These are phyloP conservation scores for Lordiphosa andalusiaca DNA, from an alignment of 2,888 invertebrate genomes.

Conservation along the genomic window DNA sequence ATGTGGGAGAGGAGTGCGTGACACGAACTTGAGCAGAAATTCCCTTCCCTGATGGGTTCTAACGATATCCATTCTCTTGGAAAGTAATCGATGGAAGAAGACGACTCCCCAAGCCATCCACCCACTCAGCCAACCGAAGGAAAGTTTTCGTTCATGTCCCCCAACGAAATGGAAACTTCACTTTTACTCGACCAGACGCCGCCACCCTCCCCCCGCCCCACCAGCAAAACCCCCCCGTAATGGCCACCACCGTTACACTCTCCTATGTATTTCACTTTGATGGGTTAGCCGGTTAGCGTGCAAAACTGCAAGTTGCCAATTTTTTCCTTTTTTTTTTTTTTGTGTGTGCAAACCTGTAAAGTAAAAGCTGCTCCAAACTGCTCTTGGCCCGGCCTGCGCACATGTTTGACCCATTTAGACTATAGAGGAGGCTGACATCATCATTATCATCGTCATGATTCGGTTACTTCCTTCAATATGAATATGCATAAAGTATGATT, in stretches of 20 bases:
- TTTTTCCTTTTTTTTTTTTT: constrained; percentile 11
- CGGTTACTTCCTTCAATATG: neutral
- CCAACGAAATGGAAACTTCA: constrained; percentile 48
- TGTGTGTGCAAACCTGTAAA: constrained; percentile 42
- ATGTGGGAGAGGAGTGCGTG: constrained; percentile 6
- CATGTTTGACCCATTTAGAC: constrained; percentile 57
- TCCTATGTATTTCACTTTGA: constrained; percentile 5
- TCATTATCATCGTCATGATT: constrained; percentile 4
- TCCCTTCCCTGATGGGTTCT: no score
- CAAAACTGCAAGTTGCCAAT: constrained; percentile 34
- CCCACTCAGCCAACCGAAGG: constrained; percentile 31
- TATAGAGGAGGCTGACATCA: constrained; percentile 24
- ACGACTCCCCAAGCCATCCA: constrained; percentile 19
- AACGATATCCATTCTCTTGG: neutral
- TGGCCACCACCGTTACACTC: neutral
- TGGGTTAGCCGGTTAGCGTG: constrained; percentile 36
- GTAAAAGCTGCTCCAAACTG: constrained; percentile 50
- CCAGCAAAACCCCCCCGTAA: neutral
- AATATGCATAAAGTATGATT: no score
- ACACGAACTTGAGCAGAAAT: neutral
- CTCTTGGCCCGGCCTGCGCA: constrained; percentile 33
- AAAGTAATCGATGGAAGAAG: neutral
- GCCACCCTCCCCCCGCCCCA: neutral
- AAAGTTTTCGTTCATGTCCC: constrained; percentile 27
- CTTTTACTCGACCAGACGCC: constrained; percentile 45